A percentile compares a stretch with the other conserved stretches of the same genome.
Evolutionary conservation across 2,113 vertebrate genomes (phyloP).

Genomic region (Trinectes maculatus): DNA sequence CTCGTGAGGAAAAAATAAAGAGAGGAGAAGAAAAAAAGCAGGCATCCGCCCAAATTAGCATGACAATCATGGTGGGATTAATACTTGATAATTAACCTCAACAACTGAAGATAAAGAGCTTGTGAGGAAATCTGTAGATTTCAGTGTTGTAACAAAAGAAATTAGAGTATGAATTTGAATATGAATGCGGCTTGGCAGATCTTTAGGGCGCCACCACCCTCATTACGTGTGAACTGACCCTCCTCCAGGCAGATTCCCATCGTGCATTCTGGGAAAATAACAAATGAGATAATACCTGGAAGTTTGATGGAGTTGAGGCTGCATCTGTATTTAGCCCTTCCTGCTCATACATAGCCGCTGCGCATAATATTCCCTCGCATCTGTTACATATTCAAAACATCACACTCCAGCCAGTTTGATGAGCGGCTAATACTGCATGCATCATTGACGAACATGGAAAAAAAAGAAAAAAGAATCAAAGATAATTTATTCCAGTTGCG

Average conservation of each 20-base stretch:
- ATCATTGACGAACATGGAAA: slow-evolving; percentile 50
- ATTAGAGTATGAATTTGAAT: slow-evolving; percentile 58
- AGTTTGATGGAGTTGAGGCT: slow-evolving; percentile 23
- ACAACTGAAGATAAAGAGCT: slow-evolving; percentile 57
- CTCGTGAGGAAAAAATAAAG: slow-evolving; percentile 53
- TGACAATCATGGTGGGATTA: slow-evolving; percentile 69
- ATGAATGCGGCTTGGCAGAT: slow-evolving; percentile 46
- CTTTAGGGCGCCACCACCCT: slow-evolving; percentile 26
- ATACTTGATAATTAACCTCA: slow-evolving; percentile 71
- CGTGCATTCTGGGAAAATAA: slow-evolving; percentile 29
- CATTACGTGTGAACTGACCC: slow-evolving; percentile 55
- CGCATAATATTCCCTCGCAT: slow-evolving; percentile 52
- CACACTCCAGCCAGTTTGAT: slow-evolving; percentile 61
- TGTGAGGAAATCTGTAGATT: slow-evolving; percentile 33
- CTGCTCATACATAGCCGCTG: slow-evolving; percentile 45
- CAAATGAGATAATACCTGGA: slow-evolving; percentile 49
- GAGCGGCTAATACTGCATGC: slow-evolving; percentile 63
- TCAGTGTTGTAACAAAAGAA: slow-evolving; percentile 55
- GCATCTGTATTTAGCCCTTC: slow-evolving; percentile 24
- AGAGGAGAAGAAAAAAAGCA: slow-evolving; percentile 33
- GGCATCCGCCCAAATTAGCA: slow-evolving; percentile 56
- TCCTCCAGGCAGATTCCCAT: slow-evolving; percentile 12
- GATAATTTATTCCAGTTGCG: slow-evolving; percentile 67
- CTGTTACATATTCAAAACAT: slow-evolving; percentile 72
- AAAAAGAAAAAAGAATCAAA: slow-evolving; percentile 57